These are phyloP conservation scores for Sinosuthora webbiana DNA, from an alignment of 2,113 vertebrate species.

Conservation along the genomic window DNA sequence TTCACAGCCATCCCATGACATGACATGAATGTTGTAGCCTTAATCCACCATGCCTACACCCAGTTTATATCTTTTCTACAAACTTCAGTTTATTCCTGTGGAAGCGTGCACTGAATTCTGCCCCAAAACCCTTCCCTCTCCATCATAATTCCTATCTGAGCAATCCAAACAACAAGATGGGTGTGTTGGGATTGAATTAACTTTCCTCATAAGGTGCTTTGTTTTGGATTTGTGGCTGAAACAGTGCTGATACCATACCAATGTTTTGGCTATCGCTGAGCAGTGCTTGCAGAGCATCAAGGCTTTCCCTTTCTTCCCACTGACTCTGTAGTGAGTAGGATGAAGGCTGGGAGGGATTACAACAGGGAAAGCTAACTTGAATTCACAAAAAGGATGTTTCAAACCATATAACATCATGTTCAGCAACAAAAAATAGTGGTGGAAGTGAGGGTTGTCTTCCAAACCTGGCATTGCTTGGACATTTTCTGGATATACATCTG, in stretches of 20 bases:
- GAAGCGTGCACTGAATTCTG: not conserved
- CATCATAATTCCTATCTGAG: not conserved
- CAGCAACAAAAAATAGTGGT: not conserved
- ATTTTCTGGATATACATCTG: not conserved
- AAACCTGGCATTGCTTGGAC: not conserved
- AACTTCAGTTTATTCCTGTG: not conserved
- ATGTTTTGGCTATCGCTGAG: not conserved
- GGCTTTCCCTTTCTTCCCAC: not conserved
- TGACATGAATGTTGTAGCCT: not conserved
- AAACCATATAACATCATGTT: not conserved
- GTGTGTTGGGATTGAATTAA: not conserved
- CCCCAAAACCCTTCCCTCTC: not conserved
- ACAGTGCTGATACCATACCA: not conserved
- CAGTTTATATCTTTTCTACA: not conserved
- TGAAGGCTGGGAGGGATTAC: not conserved
- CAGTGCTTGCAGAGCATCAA: not conserved
- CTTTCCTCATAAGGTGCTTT: not conserved
- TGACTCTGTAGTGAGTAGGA: not conserved
- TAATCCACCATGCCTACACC: not conserved
- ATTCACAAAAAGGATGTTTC: not conserved
- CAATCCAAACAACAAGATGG: not conserved
- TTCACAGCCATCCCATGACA: not conserved
- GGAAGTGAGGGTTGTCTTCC: not conserved
- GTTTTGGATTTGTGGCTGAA: not conserved
- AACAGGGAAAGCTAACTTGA: not conserved